Base-by-base conservation (phyloP, 2,797 vertebrate species). In the Rhabdophis nuchalis region DNA sequence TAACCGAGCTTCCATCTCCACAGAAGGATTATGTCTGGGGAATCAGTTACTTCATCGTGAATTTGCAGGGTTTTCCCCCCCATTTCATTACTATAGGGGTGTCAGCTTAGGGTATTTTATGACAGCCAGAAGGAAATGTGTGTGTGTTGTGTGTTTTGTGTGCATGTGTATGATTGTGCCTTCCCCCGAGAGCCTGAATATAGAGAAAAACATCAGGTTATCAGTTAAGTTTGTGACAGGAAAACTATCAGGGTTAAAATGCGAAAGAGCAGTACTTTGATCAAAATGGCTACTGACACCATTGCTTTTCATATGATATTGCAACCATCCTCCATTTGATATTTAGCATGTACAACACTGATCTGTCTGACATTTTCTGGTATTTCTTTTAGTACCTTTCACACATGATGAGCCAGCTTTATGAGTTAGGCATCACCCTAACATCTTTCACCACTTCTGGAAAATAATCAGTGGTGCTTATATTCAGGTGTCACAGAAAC, bases 271-370 rank as follows among this genome's bases (percentile, higher is more conserved):
- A 27, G 57, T 41, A 61, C 7, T 93, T 85, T 88, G n/a, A 87
- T 91, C 92, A 58, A 56, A 95, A 91, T 93, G 95, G 95, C 94
- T 96, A 95, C 93, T 61, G 85, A 89, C 53, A 61, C 56, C 56
- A 32, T 87, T 94, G 77, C 52, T 95, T 89, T 93, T 96, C 93
- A 91, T 88, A 91, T 93, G 94, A 92, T n/a, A 93, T 53, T 85
- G 20, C 46, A 94, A 88, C 89, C 91, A 92, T 86, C 92, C 56
- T 0, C 60, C 2, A 72, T 95, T 94, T 88, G 92, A 87, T 89
- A 68, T 46, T 89, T 77, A 93, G 77, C 93, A 86, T 77, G 92
- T 93, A 91, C 89, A 94, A 32, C 85, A 86, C 54, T 93, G 85
- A 54, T 94, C 91, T 95, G 41, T 91, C 88, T 94, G 29, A 60